Conservation (phyloP, 2,888 invertebrate species). For the Apantesis nais region DNA sequence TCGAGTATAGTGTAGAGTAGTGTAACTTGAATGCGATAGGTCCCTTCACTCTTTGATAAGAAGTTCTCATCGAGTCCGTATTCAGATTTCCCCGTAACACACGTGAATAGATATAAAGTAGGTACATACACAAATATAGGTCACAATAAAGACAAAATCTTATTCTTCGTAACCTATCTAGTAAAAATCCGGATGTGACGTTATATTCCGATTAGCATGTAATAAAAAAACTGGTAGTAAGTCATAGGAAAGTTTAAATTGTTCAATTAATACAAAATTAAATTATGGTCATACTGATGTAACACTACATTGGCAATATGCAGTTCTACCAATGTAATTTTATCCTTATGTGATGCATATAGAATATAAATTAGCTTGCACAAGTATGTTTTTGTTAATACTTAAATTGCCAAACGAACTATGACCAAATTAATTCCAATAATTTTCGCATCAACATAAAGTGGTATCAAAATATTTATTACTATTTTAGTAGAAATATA, state of each 20-base stretch:
- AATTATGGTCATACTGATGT: background rate
- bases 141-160: background rate
- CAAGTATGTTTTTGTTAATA: background rate
- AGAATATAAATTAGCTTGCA: background rate
- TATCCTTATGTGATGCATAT: background rate
- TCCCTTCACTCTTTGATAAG: background rate
- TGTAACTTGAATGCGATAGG: background rate
- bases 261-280: too few species aligned
- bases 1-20: background rate
- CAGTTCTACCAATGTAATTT: background rate
- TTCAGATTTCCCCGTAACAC: background rate
- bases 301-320: background rate
- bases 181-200: background rate
- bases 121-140: background rate
- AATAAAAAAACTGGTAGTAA: too few species aligned
- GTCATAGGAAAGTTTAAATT: too few species aligned
- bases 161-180: background rate
- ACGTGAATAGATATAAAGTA: background rate
- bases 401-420: background rate
- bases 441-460: background rate
- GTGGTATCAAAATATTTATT: slow-evolving; percentile 1
- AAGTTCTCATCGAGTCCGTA: background rate
- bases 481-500: background rate
- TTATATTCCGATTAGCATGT: too few species aligned
- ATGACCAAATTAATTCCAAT: background rate